Conservation (phyloP, 2,797 vertebrate species). For the Vipera latastei region DNA sequence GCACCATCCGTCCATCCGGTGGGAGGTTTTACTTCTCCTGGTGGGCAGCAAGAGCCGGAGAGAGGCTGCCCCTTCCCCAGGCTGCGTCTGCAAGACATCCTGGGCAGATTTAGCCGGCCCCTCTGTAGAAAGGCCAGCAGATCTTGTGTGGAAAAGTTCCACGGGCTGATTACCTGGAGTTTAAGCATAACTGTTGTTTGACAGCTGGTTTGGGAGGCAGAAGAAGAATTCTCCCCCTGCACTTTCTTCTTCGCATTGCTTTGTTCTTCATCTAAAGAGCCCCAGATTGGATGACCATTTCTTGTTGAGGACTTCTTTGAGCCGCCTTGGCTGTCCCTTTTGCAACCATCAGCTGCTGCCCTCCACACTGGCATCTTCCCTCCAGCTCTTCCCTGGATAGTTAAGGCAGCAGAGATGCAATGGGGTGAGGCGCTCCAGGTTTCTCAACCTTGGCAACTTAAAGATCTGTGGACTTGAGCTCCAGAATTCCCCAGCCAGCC, state of each 20-base stretch:
- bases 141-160: not conserved
- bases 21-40: not conserved
- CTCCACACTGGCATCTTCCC: not conserved
- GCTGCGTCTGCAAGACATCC: rapidly evolving
- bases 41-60: not conserved
- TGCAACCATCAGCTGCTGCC: not conserved
- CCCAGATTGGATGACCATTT: not conserved
- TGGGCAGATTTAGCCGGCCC: not conserved
- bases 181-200: not conserved
- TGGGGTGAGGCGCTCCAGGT: not conserved
- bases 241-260: not conserved
- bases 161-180: not conserved
- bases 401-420: not conserved
- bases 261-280: not conserved
- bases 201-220: not conserved
- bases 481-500: not conserved
- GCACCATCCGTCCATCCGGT: not conserved
- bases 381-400: not conserved
- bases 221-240: not conserved
- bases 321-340: not conserved
- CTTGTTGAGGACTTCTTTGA: not conserved
- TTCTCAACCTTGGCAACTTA: not conserved
- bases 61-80: not conserved
- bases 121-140: not conserved
- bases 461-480: not conserved